Evolutionary conservation across 2,113 vertebrate species (phyloP).

Genomic region (Hymenochirus boettgeri): DNA sequence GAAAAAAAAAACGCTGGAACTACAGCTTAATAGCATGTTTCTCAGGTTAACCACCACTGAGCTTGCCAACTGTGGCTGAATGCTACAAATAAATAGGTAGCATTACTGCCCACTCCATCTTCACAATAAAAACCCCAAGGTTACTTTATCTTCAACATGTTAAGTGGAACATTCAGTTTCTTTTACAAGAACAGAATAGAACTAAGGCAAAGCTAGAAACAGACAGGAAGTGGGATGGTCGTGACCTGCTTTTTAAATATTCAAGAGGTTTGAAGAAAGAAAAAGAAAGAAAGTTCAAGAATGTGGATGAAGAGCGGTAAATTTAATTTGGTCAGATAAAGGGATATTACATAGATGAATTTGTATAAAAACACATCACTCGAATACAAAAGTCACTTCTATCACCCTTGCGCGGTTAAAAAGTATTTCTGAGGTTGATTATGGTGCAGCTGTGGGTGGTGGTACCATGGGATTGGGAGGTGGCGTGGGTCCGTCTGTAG

Average conservation of each 20-base stretch:
- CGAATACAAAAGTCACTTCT: neutral
- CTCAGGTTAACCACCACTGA: too few species aligned
- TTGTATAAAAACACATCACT: conserved; percentile 21
- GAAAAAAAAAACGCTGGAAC: too few species aligned
- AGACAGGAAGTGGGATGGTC: neutral
- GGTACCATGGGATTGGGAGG: conserved; percentile 28
- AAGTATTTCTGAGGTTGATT: neutral
- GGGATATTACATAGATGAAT: neutral
- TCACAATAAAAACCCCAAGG: too few species aligned
- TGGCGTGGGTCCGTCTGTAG: conserved; percentile 17
- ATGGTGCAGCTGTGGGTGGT: conserved; percentile 5
- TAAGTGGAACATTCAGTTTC: too few species aligned
- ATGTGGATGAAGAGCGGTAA: neutral
- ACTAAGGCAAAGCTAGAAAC: neutral
- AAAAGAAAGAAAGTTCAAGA: neutral
- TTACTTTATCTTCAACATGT: too few species aligned
- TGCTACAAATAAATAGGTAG: too few species aligned
- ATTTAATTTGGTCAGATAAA: conserved; percentile 9
- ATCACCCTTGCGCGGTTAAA: neutral
- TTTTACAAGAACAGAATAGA: too few species aligned
- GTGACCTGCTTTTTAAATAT: conserved; percentile 15
- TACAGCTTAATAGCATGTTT: too few species aligned
- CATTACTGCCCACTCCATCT: too few species aligned
- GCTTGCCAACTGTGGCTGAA: too few species aligned
- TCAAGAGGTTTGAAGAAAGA: neutral